These are phyloP conservation scores for Sphaeramia orbicularis DNA, from an alignment of 2,797 vertebrate genomes.

Conservation along the genomic window DNA sequence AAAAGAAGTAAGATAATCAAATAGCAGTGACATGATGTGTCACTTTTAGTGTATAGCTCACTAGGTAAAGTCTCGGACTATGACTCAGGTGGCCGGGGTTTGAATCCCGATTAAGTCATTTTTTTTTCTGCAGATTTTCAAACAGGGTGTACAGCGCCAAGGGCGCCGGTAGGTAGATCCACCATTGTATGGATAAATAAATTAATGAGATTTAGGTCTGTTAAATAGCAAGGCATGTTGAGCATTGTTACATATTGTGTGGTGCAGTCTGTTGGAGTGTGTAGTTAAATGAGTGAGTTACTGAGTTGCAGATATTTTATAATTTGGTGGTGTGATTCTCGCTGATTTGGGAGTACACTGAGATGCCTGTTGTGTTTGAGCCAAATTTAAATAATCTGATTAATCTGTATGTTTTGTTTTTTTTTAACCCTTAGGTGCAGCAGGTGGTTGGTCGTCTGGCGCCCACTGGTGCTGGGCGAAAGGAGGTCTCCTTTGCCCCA, in stretches of 20 bases:
- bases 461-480: conserved; percentile 86
- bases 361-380: not conserved
- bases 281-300: not conserved
- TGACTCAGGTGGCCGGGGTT: too few relatives aligned
- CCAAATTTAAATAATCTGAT: not conserved
- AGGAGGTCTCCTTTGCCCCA: conserved; percentile 89
- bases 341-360: not conserved
- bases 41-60: too few relatives aligned
- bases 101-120: too few relatives aligned
- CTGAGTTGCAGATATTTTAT: not conserved
- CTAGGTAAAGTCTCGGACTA: too few relatives aligned
- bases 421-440: conserved; percentile 87
- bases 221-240: not conserved
- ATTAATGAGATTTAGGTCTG: not conserved
- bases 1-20: too few relatives aligned
- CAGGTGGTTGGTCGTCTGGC: conserved; percentile 92
- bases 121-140: too few relatives aligned
- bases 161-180: too few relatives aligned
- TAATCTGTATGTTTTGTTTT: conserved; percentile 2
- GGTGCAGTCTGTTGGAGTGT: not conserved
- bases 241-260: not conserved
- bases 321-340: not conserved
- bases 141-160: too few relatives aligned
- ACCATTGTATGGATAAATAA: not conserved
- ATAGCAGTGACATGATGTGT: too few relatives aligned